Conservation (phyloP, 2,113 vertebrate species). For the Oxyruncus cristatus region DNA sequence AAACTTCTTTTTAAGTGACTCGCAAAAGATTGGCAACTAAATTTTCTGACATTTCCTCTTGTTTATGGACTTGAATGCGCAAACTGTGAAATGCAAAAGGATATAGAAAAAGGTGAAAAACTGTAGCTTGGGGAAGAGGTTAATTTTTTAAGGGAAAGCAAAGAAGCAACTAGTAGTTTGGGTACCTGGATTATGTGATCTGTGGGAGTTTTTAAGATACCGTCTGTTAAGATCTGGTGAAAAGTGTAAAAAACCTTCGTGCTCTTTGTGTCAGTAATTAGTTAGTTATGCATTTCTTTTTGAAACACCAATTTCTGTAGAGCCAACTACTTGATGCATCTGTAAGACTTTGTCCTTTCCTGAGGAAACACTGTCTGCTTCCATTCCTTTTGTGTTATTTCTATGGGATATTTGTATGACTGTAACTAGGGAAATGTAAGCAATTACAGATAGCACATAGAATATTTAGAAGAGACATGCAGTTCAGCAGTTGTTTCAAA, state of each 20-base stretch:
- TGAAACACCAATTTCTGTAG: not conserved
- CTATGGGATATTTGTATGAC: not conserved
- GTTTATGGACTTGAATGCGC: not conserved
- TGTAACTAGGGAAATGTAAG: not conserved
- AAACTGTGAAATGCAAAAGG: not conserved
- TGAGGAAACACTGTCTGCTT: not conserved
- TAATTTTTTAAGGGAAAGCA: not conserved
- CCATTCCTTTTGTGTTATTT: not conserved
- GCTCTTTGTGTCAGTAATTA: not conserved
- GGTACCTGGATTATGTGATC: not conserved
- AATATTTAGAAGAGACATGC: not conserved
- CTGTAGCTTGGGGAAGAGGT: not conserved
- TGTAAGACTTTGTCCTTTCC: not conserved
- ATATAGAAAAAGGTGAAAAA: not conserved
- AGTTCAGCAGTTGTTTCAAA: not conserved
- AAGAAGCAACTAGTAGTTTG: not conserved
- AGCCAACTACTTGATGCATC: not conserved
- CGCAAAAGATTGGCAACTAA: not conserved
- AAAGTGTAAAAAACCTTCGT: not conserved
- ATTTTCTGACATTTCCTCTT: not conserved
- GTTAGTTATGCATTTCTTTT: not conserved
- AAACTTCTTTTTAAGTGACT: not conserved
- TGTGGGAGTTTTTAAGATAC: not conserved
- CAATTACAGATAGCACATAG: not conserved
- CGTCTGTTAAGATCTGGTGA: not conserved